These are phyloP conservation scores for Todiramphus saurophagus DNA, from an alignment of 2,113 vertebrate genomes.

Conservation along the genomic window DNA sequence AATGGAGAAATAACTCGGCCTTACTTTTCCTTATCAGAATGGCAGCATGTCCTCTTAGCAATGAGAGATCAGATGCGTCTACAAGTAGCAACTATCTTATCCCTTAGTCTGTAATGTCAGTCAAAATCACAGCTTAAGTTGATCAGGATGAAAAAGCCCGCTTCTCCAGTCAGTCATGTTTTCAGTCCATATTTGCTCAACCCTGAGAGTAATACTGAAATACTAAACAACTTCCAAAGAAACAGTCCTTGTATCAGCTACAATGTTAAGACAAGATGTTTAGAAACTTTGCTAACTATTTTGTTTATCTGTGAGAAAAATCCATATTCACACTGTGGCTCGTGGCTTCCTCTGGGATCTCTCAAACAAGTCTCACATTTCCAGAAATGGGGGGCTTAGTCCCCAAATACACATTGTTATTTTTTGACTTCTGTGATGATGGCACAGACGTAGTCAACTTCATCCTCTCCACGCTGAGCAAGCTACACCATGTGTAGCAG, in stretches of 20 bases:
- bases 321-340: not conserved
- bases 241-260: not conserved
- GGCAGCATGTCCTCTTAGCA: not conserved
- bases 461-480: not conserved
- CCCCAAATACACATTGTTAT: not conserved
- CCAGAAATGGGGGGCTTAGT: not conserved
- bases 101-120: not conserved
- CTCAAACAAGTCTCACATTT: not conserved
- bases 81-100: not conserved
- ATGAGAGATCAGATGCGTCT: not conserved
- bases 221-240: not conserved
- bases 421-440: not conserved
- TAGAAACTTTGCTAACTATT: not conserved
- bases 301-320: not conserved
- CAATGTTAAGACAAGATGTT: not conserved
- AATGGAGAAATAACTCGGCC: not conserved
- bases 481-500: fast-evolving
- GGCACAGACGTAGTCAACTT: not conserved
- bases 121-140: not conserved
- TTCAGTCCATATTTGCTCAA: not conserved
- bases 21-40: not conserved
- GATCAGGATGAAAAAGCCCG: not conserved
- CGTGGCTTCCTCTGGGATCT: not conserved
- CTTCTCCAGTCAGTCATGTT: not conserved
- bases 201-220: not conserved